These are phyloP conservation scores for Lasaia peninsularis DNA, from an alignment of 1,140 invertebrate species.

Conservation along the genomic window DNA sequence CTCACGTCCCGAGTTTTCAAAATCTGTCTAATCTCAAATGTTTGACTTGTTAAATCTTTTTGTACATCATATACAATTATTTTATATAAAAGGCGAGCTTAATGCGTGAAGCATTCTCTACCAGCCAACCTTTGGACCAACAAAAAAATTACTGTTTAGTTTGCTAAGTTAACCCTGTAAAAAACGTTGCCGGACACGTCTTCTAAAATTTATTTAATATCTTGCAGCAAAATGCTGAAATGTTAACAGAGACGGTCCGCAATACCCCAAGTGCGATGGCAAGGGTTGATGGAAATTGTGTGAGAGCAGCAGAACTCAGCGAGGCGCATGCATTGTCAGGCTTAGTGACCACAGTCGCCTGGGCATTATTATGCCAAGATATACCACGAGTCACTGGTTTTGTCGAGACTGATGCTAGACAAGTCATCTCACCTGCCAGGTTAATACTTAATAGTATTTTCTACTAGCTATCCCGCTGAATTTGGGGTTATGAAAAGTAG, in stretches of 20 bases:
- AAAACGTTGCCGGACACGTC: neutral
- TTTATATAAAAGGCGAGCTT: no score
- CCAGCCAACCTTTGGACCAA: no score
- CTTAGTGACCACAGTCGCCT: conserved; percentile 51
- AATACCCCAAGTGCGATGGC: conserved; percentile 30
- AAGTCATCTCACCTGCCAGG: conserved; percentile 58
- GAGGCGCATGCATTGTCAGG: conserved; percentile 62
- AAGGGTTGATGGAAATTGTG: conserved; percentile 34
- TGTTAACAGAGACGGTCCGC: conserved; percentile 56
- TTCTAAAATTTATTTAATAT: neutral
- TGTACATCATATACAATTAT: no score
- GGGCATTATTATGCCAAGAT: conserved; percentile 54
- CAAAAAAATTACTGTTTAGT: no score
- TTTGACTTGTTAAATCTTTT: no score
- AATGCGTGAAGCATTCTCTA: no score
- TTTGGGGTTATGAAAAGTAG: no score
- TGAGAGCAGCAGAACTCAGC: conserved; percentile 46
- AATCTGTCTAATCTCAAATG: no score
- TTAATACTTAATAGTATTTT: conserved; percentile 21
- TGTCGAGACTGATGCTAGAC: conserved; percentile 47
- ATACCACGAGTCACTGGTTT: conserved; percentile 56
- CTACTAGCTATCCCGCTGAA: no score
- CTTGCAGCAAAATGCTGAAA: conserved; percentile 51
- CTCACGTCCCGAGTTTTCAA: no score
- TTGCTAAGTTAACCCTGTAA: no score